Evolutionary conservation across 2,113 vertebrate genomes (phyloP).

Genomic region (rat (Rattus norvegicus)): DNA sequence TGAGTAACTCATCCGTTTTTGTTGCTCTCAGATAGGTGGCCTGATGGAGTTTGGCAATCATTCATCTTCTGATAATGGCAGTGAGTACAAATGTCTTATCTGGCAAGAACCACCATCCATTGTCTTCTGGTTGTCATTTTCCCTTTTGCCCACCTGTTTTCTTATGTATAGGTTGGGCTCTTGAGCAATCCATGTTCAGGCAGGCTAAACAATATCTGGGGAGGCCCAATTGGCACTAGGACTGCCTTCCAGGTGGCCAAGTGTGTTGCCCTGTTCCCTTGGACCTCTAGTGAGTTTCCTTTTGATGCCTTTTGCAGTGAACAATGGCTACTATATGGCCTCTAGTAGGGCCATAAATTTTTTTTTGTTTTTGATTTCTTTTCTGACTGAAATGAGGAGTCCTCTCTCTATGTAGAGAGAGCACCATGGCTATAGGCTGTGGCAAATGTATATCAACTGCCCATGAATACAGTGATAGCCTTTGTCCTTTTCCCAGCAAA

Average conservation of each 20-base stretch:
- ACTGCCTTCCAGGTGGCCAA: not conserved
- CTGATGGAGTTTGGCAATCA: not conserved
- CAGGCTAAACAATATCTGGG: not conserved
- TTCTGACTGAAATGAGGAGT: not conserved
- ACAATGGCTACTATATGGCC: not conserved
- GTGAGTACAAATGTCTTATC: not conserved
- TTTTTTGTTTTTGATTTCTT: not conserved
- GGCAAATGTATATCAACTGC: not conserved
- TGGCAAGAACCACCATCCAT: not conserved
- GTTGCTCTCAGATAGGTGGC: not conserved
- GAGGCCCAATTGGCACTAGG: not conserved
- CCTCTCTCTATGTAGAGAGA: no score
- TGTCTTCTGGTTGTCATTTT: not conserved
- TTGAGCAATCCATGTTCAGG: not conserved
- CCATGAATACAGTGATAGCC: not conserved
- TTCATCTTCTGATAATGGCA: not conserved
- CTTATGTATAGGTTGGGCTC: not conserved
- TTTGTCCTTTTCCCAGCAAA: not conserved
- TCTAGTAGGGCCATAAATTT: not conserved
- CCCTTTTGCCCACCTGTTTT: not conserved
- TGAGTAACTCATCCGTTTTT: not conserved
- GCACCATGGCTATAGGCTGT: not conserved
- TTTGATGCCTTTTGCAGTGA: not conserved
- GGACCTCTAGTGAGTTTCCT: not conserved
- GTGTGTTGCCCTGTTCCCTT: not conserved